These are phyloP conservation scores for Drosophila niveifrons DNA, from an alignment of 2,888 invertebrate species.

Conservation along the genomic window DNA sequence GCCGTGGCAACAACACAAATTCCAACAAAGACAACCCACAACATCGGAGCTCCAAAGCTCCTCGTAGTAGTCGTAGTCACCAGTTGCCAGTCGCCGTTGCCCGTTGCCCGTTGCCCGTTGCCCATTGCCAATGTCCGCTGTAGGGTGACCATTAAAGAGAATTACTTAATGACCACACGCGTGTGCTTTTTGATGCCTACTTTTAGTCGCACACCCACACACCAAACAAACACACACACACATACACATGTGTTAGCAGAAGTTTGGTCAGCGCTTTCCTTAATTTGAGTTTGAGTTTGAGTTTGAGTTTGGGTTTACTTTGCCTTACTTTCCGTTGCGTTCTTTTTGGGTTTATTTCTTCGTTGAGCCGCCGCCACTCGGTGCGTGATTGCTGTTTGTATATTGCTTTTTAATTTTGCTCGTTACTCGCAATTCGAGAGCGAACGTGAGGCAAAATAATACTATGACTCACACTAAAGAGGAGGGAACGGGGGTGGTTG, in stretches of 20 bases:
- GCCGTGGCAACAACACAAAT: slow-evolving; percentile 10
- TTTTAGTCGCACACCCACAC: slow-evolving; percentile 60
- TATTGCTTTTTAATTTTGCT: slow-evolving; percentile 79
- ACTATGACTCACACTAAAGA: slow-evolving; percentile 18
- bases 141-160: slow-evolving; percentile 68
- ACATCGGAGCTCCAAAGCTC: slow-evolving; percentile 3
- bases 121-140: slow-evolving; percentile 14
- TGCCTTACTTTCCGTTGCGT: slow-evolving; percentile 11
- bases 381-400: slow-evolving; percentile 77
- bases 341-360: slow-evolving; percentile 31
- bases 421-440: slow-evolving; percentile 68
- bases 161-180: slow-evolving; percentile 80
- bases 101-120: background rate
- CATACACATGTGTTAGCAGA: slow-evolving; percentile 13
- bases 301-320: slow-evolving; percentile 27
- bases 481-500: background rate
- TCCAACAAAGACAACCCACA: slow-evolving; percentile 1
- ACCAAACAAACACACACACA: slow-evolving; percentile 4
- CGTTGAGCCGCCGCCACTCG: slow-evolving; percentile 25
- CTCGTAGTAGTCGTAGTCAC: background rate
- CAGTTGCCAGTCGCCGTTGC: background rate
- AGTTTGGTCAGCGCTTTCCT: slow-evolving; percentile 56
- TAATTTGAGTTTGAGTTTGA: slow-evolving; percentile 60
- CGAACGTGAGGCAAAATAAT: slow-evolving; percentile 23
- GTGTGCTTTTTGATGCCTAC: slow-evolving; percentile 76